These are phyloP conservation scores for Acutogordius australiensis DNA, from an alignment of 2,888 invertebrate species.

Conservation along the genomic window DNA sequence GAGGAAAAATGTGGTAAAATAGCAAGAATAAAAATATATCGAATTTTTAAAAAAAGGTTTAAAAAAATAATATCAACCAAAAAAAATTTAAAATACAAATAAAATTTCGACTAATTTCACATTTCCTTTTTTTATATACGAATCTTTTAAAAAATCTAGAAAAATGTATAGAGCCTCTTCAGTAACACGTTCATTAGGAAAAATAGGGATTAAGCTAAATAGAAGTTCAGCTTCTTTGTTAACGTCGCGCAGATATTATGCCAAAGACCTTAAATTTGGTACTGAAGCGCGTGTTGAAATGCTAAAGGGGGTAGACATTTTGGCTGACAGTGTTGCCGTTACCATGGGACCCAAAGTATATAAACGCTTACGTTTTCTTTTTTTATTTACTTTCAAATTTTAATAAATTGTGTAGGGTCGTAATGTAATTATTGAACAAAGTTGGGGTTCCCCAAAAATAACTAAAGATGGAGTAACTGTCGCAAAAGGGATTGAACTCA, in stretches of 20 bases:
- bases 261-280: slow-evolving; percentile 92
- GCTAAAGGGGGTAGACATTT: slow-evolving; percentile 83
- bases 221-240: background rate
- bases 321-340: slow-evolving; percentile 97
- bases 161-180: slow-evolving; percentile 14
- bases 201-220: background rate
- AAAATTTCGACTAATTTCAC: background rate
- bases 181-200: slow-evolving; percentile 11
- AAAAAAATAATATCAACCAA: background rate
- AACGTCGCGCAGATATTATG: slow-evolving; percentile 21
- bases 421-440: slow-evolving; percentile 93
- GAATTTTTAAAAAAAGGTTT: background rate
- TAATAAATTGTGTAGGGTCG: slow-evolving; percentile 36
- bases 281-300: slow-evolving; percentile 81
- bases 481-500: slow-evolving; percentile 81
- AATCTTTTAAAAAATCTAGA: background rate
- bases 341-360: slow-evolving; percentile 92
- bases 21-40: background rate
- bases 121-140: background rate
- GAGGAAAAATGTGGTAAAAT: background rate
- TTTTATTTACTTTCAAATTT: slow-evolving; percentile 6
- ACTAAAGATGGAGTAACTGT: slow-evolving; percentile 99
- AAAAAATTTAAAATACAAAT: background rate
- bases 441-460: slow-evolving; percentile 97
- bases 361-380: too few species aligned